A percentile compares a stretch with the other conserved stretches of the same genome.
These are phyloP conservation scores for Baccha elongata DNA, from an alignment of 2,888 invertebrate genomes.

Conservation along the genomic window DNA sequence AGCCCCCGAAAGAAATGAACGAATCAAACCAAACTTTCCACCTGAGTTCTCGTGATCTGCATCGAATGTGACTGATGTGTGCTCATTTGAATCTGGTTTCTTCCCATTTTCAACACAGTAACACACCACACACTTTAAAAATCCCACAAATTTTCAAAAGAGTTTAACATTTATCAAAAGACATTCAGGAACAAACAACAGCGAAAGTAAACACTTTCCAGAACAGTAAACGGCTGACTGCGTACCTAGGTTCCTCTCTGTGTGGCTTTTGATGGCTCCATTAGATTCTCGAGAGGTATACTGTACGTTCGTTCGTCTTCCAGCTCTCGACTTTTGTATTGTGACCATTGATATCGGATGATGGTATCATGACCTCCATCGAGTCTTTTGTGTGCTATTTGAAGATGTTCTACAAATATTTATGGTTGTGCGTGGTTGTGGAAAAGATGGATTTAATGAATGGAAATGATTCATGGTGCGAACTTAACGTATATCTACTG, in stretches of 20 bases:
- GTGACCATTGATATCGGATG: slow-evolving; percentile 35
- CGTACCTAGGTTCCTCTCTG: slow-evolving; percentile 7
- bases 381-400: slow-evolving; percentile 29
- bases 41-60: slow-evolving; percentile 28
- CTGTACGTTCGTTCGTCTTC: not conserved
- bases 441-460: slow-evolving; percentile 41
- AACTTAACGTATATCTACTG: slow-evolving; percentile 3
- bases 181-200: slow-evolving; percentile 51
- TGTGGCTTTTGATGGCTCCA: slow-evolving; percentile 36
- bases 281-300: slow-evolving; percentile 24
- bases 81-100: slow-evolving; percentile 29
- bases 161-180: slow-evolving; percentile 50
- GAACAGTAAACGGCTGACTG: slow-evolving; percentile 26
- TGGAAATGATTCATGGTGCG: slow-evolving; percentile 24
- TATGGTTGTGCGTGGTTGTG: slow-evolving; percentile 40
- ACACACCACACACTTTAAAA: slow-evolving; percentile 21
- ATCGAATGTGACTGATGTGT: slow-evolving; percentile 35
- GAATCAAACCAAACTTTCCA: slow-evolving; percentile 32
- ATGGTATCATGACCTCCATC: slow-evolving; percentile 60
- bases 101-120: slow-evolving; percentile 5
- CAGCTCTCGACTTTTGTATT: not conserved
- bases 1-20: slow-evolving; percentile 23
- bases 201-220: slow-evolving; percentile 67
- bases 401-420: slow-evolving; percentile 49
- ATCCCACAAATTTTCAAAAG: slow-evolving; percentile 26